A percentile compares a stretch with the other conserved stretches of the same genome.
phyloP scores from a whole-genome alignment of 2,797 vertebrate species.

The Paramormyrops hopkinsi region DNA sequence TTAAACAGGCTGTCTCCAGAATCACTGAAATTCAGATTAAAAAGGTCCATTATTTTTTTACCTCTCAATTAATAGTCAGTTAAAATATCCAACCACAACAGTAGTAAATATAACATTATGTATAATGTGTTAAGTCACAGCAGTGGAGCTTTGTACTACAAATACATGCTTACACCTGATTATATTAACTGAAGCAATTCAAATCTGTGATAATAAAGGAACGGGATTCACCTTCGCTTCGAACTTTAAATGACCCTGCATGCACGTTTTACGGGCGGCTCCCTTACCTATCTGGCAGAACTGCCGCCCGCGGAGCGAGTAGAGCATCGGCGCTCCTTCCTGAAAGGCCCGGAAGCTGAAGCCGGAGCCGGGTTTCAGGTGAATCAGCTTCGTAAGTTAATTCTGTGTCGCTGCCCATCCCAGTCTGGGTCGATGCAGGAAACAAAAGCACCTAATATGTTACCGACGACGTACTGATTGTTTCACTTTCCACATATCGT shows the following conservation, averaged over 20 bases:
- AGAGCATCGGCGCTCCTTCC: background rate
- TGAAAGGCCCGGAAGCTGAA: background rate
- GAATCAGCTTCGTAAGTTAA: background rate
- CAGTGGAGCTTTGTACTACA: background rate
- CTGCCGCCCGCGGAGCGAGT: background rate
- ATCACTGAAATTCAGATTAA: conserved; percentile 43
- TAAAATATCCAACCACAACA: background rate
- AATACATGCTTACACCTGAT: background rate
- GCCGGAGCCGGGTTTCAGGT: background rate
- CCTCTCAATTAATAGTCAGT: background rate
- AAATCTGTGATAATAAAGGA: background rate
- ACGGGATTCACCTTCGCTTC: background rate
- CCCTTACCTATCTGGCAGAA: background rate
- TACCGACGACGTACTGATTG: background rate
- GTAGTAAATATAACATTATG: background rate
- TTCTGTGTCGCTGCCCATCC: background rate
- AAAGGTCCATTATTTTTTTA: background rate
- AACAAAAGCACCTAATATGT: background rate
- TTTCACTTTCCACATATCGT: background rate
- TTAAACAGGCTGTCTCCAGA: conserved; percentile 59
- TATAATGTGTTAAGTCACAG: background rate
- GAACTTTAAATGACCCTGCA: background rate
- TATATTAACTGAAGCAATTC: background rate
- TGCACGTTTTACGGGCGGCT: background rate
- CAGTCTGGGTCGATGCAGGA: background rate